Base-by-base conservation (phyloP, 2,797 vertebrate genomes). In the Setipinna tenuifilis region DNA sequence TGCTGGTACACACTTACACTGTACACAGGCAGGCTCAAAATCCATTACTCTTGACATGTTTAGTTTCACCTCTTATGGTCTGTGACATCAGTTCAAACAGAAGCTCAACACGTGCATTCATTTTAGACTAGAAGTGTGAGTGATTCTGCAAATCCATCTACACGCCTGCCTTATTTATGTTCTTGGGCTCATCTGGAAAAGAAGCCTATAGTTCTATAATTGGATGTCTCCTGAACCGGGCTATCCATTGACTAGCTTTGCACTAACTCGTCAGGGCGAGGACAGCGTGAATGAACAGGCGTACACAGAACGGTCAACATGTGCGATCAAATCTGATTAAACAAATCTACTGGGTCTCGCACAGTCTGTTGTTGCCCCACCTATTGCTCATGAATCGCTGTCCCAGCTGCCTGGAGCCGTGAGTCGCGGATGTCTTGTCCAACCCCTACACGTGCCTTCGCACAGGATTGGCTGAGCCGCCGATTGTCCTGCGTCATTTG, bases 371-470 rank as follows among this genome's bases (percentile, higher is more conserved):
- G 28, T 75, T 59, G 85, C 83, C 85, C 85, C 83, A 84, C 54
- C 80, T 71, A 83, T 12, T 61, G 65, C 46, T 71, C 58, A 58
- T 71, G 75, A 85, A 65, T 75, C 82, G 23, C 57, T 16, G 83
- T 83, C 61, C 48, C 71, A 81, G 71, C 68, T 71, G 81, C 44
- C 71, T 78, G 71, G 19, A 35, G 71, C 35, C 6, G 71, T 35
- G 35, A 78, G 71, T 44, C 71, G 71, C 65, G 35, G 58, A 48
- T 7, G 83, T 88, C 68, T 85, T 23, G 87, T 46, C 83, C 87
- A 86, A 21, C 87, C 75, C 57, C 46, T 85, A 41, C 88, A 91
- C 87, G 90, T 92, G 88, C 61, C 21, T 78, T 48, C 35, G 82
- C 65, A 61, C 84, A 83, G 68, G 87, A 90, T 88, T 89, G 87